These are phyloP conservation scores for Bovichtus diacanthus DNA, from an alignment of 2,797 vertebrate genomes.

Conservation along the genomic window DNA sequence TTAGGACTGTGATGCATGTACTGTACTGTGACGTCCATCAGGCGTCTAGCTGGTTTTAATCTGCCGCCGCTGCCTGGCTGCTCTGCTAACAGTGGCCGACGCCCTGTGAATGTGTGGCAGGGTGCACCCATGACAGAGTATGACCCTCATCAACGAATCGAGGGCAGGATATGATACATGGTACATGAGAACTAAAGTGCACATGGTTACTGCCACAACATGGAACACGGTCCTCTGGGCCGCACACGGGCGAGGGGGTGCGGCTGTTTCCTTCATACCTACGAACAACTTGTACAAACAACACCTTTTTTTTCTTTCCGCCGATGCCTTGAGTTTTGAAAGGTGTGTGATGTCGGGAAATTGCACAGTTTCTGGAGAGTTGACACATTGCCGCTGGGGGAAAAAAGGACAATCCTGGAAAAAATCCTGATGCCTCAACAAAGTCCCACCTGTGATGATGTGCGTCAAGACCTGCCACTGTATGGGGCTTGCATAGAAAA, in stretches of 20 bases:
- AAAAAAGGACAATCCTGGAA: neutral
- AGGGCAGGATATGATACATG: slow-evolving; percentile 23
- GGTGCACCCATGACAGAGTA: slow-evolving; percentile 11
- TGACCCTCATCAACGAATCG: slow-evolving; percentile 32
- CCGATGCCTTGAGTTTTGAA: neutral
- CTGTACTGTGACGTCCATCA: slow-evolving; percentile 64
- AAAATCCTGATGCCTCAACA: neutral
- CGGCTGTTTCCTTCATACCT: neutral
- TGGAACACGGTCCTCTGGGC: neutral
- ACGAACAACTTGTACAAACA: neutral
- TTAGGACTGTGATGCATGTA: slow-evolving; percentile 65
- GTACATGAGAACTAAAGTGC: neutral
- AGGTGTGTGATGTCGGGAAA: neutral
- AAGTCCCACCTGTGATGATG: neutral
- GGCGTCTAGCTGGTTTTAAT: slow-evolving; percentile 50
- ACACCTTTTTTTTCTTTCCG: neutral
- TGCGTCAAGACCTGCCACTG: neutral
- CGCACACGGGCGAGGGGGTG: neutral
- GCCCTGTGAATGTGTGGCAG: slow-evolving; percentile 18
- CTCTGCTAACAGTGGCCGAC: slow-evolving; percentile 27
- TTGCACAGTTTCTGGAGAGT: neutral
- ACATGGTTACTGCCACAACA: neutral
- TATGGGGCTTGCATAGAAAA: neutral
- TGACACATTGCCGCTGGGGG: neutral
- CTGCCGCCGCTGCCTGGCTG: slow-evolving; percentile 20